phyloP scores from a whole-genome alignment of 2,113 vertebrate species.

The Accipiter cooperii region DNA sequence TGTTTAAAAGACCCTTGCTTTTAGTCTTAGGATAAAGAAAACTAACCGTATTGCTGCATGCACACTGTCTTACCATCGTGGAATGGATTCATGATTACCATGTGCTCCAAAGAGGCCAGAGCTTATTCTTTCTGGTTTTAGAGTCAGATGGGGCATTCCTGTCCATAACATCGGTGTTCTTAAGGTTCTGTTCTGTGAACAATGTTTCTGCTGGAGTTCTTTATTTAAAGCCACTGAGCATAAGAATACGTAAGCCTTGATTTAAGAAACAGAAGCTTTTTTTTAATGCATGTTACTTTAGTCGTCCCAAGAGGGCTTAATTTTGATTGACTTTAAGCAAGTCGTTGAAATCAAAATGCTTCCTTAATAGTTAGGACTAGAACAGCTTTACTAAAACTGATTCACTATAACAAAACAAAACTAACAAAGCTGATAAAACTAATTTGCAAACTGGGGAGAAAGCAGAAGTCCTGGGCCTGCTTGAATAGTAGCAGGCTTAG shows the following conservation, averaged over 20 bases:
- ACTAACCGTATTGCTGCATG: neutral
- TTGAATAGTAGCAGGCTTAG: neutral
- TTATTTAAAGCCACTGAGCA: neutral
- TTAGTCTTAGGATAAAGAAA: neutral
- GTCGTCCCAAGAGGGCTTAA: neutral
- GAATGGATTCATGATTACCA: neutral
- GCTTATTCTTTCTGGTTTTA: neutral
- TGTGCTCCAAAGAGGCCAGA: neutral
- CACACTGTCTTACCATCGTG: rapidly evolving
- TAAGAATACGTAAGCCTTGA: neutral
- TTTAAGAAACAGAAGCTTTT: neutral
- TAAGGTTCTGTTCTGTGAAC: neutral
- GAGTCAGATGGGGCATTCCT: neutral
- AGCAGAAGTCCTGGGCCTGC: neutral
- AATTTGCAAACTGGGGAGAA: neutral
- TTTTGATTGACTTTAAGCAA: neutral
- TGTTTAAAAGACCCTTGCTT: neutral
- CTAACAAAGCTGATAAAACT: neutral
- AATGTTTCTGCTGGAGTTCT: neutral
- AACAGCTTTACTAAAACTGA: neutral
- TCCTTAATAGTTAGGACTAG: neutral
- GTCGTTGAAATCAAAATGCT: neutral
- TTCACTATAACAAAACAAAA: neutral
- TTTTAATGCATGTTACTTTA: neutral
- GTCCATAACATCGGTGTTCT: neutral